These are phyloP conservation scores for Rachycentron canadum DNA, from an alignment of 2,797 vertebrate species.

Conservation along the genomic window DNA sequence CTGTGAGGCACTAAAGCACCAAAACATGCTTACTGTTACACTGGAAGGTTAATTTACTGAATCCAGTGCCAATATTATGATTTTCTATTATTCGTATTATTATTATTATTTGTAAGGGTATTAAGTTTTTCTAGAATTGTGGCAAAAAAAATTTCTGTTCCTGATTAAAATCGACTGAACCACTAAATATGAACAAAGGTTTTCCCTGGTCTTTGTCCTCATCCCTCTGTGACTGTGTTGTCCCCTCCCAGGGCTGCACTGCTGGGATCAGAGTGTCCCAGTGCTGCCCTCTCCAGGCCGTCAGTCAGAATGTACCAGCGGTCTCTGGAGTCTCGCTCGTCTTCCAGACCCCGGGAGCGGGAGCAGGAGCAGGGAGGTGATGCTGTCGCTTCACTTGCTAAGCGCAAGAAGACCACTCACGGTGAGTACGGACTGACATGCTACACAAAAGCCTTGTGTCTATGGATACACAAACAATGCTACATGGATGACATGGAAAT, in stretches of 20 bases:
- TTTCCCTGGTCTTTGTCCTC: constrained; percentile 55
- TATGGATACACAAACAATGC: background rate
- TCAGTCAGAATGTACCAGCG: constrained; percentile 72
- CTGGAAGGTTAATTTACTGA: background rate
- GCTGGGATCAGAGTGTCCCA: constrained; percentile 70
- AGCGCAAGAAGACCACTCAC: constrained; percentile 66
- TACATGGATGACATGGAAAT: background rate
- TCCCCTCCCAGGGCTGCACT: constrained; percentile 59
- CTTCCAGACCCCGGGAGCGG: constrained; percentile 47
- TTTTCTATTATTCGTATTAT: too few species aligned
- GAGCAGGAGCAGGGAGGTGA: constrained; percentile 16
- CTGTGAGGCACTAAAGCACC: constrained; percentile 83
- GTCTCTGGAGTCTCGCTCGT: constrained; percentile 61
- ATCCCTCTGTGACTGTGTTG: constrained; percentile 3
- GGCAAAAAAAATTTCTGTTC: background rate
- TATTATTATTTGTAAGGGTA: too few species aligned
- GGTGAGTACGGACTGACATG: constrained; percentile 46
- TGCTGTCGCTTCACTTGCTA: constrained; percentile 37
- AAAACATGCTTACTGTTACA: background rate
- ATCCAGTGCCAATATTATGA: background rate
- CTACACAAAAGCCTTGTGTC: background rate
- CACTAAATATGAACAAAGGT: constrained; percentile 39
- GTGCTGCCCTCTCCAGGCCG: constrained; percentile 76
- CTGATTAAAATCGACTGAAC: too few species aligned
- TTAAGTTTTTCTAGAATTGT: background rate